Evolutionary conservation across 2,113 vertebrate genomes (phyloP), one percentile per base, ranked within the genome.

Genomic region (Engystomops pustulosus): DNA sequence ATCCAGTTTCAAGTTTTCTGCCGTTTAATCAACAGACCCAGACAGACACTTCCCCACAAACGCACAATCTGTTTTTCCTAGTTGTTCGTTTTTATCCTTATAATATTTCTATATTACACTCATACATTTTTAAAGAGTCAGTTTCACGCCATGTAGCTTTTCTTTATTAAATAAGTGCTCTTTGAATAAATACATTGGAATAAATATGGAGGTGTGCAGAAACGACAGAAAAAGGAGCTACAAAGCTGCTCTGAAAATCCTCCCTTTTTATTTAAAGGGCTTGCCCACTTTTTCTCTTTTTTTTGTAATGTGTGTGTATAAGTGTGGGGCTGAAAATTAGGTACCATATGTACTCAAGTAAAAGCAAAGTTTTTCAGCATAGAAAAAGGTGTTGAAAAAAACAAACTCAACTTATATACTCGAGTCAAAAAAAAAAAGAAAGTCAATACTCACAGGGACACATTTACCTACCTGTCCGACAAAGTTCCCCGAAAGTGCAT

Each of bases 81-180:
- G n/a, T 78, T 38, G 53, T 17, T 47, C 23, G 34, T 9, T 77
- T 78, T 51, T 78, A 78, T 78, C 17, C 75, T 84, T 84, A 47
- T 51, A 84, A 77, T 84, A 84, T 78, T 77, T 84, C 82, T 84
- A 69, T 84, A 84, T 84, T 84, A 41, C 55, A 41, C 23, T 78
- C 72, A 77, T 77, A 27, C 45, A 77, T 68, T 78, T 84, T 84
- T 84, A 77, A 77, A 84, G 60, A 51, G 72, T 15, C 32, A 27
- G 44, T 49, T 77, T 77, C 72, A 38, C 51, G 23, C 62, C 70
- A 76, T 76, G 70, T 76, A 62, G 68, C 41, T 60, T 60, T 67
- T 75, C 23, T 75, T n/a, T 76, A 83, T 83, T 76, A 67, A 67
- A 76, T 83, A 83, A 65, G 71, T 65, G 58, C 20, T 62, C 41